Evolutionary conservation across 2,888 invertebrate genomes (phyloP), one percentile per base, ranked within the genome.

Genomic region (Chorisops tibialis): DNA sequence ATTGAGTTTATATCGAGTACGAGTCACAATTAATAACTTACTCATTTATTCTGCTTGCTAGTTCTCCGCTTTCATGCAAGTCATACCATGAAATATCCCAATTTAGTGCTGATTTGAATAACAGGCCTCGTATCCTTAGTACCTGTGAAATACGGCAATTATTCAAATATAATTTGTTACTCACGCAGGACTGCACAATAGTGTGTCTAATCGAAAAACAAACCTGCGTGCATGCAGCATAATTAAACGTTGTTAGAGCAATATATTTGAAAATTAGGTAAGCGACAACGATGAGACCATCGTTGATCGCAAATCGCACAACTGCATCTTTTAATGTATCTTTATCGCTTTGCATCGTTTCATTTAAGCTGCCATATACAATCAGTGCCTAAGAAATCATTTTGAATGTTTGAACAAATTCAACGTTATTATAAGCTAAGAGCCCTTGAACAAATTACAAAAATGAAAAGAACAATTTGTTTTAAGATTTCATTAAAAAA

Each of bases 11-110:
- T n/a, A n/a, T n/a, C n/a, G n/a, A n/a, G n/a, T n/a, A n/a, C n/a
- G n/a, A n/a, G n/a, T n/a, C n/a, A n/a, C n/a, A n/a, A n/a, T n/a
- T n/a, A 14, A 4, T n/a, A 16, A 45, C 82, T 79, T 77, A 87
- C 87, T 85, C 85, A 30, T 86, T 82, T 75, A 87, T 83, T 76
- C 85, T 81, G 48, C 84, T 82, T 6, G 87, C 83, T 69, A 87
- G 84, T 70, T 87, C 86, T 9, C 85, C 85, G 19, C 84, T 84
- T 73, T 84, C 81, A 68, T 85, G 80, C 1, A 81, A 73, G 71
- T 87, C 87, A 67, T 85, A 87, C 81, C 86, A 87, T 45, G 80
- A 79, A 58, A 87, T 83, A 70, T 87, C 87, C 75, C 87, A 87
- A 70, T 86, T 83, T 51, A 87, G 72, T 1, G 85, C 82, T 52